phyloP scores from a whole-genome alignment of 2,888 invertebrate genomes.

The Leptopilina syphax region DNA sequence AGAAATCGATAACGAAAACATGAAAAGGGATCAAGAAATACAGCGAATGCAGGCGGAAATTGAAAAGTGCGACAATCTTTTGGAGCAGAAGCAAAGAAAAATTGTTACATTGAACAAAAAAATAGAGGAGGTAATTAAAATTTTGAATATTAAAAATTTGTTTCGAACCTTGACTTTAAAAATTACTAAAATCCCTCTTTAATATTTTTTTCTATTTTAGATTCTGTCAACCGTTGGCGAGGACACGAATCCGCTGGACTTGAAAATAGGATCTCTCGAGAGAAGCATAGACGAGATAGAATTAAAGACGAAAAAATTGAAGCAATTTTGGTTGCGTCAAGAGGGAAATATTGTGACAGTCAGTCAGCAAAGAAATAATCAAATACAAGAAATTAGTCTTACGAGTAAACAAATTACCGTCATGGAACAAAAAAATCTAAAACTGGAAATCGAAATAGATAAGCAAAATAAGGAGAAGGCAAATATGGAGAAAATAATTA shows the following conservation, averaged over 20 bases:
- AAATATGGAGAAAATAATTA: slow-evolving; percentile 80
- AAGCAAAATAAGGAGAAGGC: slow-evolving; percentile 79
- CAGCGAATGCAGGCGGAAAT: slow-evolving; percentile 76
- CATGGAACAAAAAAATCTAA: slow-evolving; percentile 86
- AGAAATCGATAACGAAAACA: slow-evolving; percentile 72
- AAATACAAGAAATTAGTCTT: slow-evolving; percentile 84
- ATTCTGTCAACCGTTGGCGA: slow-evolving; percentile 64
- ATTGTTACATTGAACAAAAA: slow-evolving; percentile 78
- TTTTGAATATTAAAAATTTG: slow-evolving; percentile 4
- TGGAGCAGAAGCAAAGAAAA: slow-evolving; percentile 78
- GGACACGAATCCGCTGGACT: slow-evolving; percentile 79
- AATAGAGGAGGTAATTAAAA: slow-evolving; percentile 75
- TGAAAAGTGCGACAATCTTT: slow-evolving; percentile 75
- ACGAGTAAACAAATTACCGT: slow-evolving; percentile 83
- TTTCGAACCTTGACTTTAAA: not conserved
- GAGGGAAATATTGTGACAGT: slow-evolving; percentile 85
- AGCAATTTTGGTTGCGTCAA: slow-evolving; percentile 87
- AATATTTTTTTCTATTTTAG: slow-evolving; percentile 25
- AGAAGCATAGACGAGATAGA: slow-evolving; percentile 81
- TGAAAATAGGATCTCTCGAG: slow-evolving; percentile 83
- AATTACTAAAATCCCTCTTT: not conserved
- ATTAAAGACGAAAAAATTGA: slow-evolving; percentile 81
- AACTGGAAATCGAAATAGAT: slow-evolving; percentile 83
- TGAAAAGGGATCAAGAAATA: slow-evolving; percentile 76
- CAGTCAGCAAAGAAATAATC: slow-evolving; percentile 83